Conservation (phyloP, 2,113 vertebrate species). For the Neotragus pygmaeus region DNA sequence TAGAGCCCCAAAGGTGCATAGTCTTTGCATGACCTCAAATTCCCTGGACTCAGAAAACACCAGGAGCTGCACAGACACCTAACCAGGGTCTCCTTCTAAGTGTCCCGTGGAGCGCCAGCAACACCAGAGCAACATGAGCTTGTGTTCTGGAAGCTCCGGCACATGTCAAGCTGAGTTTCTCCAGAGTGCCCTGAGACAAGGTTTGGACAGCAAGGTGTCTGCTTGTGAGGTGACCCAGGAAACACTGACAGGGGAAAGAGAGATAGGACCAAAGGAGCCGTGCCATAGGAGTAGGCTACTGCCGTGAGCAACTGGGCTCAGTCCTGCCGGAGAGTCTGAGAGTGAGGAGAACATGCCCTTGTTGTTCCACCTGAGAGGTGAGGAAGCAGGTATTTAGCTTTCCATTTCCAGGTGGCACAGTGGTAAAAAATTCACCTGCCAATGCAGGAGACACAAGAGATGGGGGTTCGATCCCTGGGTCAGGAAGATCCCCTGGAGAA, state of each 20-base stretch:
- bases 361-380: neutral
- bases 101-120: rapidly evolving
- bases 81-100: neutral
- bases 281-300: neutral
- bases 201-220: too few relatives aligned
- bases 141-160: neutral
- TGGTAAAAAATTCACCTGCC: neutral
- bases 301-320: rapidly evolving
- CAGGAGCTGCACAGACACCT: neutral
- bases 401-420: neutral
- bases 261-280: neutral
- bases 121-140: too few relatives aligned
- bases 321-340: neutral
- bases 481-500: neutral
- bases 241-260: rapidly evolving
- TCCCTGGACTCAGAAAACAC: neutral
- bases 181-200: neutral
- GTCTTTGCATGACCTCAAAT: neutral
- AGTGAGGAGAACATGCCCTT: neutral
- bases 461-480: rapidly evolving
- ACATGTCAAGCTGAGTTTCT: neutral
- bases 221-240: neutral
- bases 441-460: neutral
- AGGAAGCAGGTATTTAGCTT: neutral
- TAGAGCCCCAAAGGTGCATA: too few relatives aligned